Conservation (phyloP, 1,140 invertebrate species). For the Neodiprion fabricii region DNA sequence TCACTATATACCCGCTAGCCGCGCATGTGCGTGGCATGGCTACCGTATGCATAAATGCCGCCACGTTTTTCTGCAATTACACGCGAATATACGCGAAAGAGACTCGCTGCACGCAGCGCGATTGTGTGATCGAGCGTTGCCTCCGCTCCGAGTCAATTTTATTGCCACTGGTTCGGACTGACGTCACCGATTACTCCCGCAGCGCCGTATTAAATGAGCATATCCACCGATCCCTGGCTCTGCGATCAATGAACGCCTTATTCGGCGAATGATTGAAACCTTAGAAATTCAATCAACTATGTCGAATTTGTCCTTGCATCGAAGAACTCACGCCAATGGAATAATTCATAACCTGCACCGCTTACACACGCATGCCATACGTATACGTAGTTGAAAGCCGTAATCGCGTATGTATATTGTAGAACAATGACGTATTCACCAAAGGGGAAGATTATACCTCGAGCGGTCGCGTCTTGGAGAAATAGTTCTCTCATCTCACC, state of each 20-base stretch:
- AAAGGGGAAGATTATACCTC: no score
- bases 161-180: background rate
- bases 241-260: background rate
- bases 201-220: background rate
- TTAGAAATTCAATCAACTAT: background rate
- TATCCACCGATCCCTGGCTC: background rate
- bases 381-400: no score
- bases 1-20: slow-evolving; percentile 23
- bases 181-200: background rate
- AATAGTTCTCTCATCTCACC: no score
- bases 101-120: background rate
- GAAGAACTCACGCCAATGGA: background rate
- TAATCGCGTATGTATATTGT: no score
- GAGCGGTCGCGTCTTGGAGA: no score
- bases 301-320: background rate
- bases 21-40: slow-evolving; percentile 7
- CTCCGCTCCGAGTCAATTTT: background rate
- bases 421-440: no score
- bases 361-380: no score
- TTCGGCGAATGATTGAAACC: background rate
- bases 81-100: slow-evolving; percentile 5
- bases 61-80: slow-evolving; percentile 19
- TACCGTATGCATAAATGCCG: slow-evolving; percentile 23
- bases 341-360: no score
- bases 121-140: background rate